Percentiles rank a stretch among this genome's conserved stretches.
Evolutionary conservation across 2,113 vertebrate species (phyloP).

Genomic region (Eulacestoma nigropectus): DNA sequence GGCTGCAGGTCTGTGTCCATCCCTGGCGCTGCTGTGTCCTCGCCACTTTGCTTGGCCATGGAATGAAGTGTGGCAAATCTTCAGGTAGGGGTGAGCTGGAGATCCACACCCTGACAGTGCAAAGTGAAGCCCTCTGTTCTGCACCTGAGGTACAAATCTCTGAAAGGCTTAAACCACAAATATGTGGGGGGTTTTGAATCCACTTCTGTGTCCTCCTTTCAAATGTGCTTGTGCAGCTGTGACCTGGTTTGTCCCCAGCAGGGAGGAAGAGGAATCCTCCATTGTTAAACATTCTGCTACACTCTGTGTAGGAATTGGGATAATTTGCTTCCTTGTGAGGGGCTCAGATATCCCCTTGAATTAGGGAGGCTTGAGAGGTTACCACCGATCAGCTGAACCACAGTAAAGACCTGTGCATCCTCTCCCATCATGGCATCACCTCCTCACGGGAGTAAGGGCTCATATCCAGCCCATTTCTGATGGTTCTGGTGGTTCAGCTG

Average conservation of each 20-base stretch:
- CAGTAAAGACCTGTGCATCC: background rate
- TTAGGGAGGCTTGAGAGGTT: background rate
- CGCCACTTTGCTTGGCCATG: fast-evolving
- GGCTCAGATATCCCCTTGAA: background rate
- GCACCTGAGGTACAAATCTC: background rate
- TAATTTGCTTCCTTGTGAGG: background rate
- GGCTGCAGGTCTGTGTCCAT: background rate
- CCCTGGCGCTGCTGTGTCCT: background rate
- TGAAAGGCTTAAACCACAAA: background rate
- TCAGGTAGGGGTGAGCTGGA: background rate
- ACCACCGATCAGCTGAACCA: background rate
- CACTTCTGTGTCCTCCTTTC: background rate
- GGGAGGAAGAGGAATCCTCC: background rate
- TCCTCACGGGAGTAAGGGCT: background rate
- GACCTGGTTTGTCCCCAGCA: background rate
- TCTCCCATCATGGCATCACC: background rate
- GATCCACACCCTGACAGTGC: background rate
- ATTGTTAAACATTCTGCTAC: background rate
- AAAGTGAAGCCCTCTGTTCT: background rate
- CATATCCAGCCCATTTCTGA: background rate
- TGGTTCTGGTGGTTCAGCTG: background rate
- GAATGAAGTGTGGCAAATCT: fast-evolving
- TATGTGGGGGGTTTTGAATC: background rate
- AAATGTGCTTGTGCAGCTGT: background rate
- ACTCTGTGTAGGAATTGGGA: background rate